Percentiles rank a stretch among this genome's conserved stretches.
These are phyloP conservation scores for Haplochromis burtoni DNA, from an alignment of 2,113 vertebrate species.

Conservation along the genomic window DNA sequence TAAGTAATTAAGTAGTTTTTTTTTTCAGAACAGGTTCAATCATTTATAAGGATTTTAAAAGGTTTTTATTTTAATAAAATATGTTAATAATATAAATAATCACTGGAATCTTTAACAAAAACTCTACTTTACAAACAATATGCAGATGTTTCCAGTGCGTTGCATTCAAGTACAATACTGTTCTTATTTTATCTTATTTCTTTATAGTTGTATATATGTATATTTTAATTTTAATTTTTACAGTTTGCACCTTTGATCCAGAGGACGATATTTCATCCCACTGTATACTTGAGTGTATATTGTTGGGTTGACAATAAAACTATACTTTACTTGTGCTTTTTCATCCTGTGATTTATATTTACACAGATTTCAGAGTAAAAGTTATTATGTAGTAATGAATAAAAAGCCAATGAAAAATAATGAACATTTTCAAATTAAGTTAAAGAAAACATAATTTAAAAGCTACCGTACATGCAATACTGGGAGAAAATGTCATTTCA, in stretches of 20 bases:
- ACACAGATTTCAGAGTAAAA: neutral
- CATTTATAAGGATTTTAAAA: neutral
- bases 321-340: rapidly evolving
- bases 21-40: neutral
- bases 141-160: neutral
- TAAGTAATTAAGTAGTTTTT: neutral
- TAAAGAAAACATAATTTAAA: neutral
- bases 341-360: neutral
- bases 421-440: neutral
- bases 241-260: neutral
- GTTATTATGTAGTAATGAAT: neutral
- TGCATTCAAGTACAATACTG: neutral
- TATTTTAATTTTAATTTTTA: neutral
- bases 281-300: neutral
- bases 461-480: neutral
- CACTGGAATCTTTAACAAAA: neutral
- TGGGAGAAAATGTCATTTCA: neutral
- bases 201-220: neutral
- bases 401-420: neutral
- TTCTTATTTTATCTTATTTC: neutral
- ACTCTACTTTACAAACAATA: rapidly evolving
- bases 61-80: neutral
- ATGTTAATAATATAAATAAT: neutral
- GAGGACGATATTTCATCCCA: neutral
- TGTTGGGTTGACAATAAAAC: neutral